Evolutionary conservation across 2,797 vertebrate genomes (phyloP), one percentile per base, ranked within the genome.

Genomic region (Sebastes vulpes): DNA sequence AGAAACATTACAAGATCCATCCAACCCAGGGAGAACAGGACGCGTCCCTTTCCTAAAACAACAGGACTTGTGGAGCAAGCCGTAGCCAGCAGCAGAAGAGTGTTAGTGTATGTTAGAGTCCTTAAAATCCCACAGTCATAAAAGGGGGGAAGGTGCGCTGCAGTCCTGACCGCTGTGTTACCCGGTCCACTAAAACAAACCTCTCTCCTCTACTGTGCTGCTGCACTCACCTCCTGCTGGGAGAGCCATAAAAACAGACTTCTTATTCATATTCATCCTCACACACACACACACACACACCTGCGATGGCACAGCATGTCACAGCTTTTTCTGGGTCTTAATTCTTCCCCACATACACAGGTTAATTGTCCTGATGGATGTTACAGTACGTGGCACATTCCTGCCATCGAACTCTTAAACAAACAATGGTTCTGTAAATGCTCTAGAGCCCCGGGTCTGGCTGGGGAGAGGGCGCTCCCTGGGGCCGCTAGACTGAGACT

Each of bases 401-500:
- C 72, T 25, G 28, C 42, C 14, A 74, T 80, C 38, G 10, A 31
- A 42, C 64, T 57, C 72, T 75, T 70, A 71, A 75, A 82, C 69
- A 82, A 75, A 82, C 73, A 65, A 4, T 59, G 65, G 48, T 77
- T 77, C 57, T 72, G 70, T 61, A 42, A 85, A 82, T 32, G 65
- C 70, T 75, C 54, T 21, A 18, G 64, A 75, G 70, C 59, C 56
- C 31, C 70, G 12, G 65, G 72, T 77, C 80, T 84, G 75, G 77
- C 76, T 28, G 23, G 74, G 74, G 79, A 85, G 53, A 53, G 78
- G 26, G 83, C 4, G 83, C 81, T 89, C 85, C 84, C 90, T 75
- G 78, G 79, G 84, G 86, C 82, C 68, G 20, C 29, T 53, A 68
- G 88, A 29, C 82, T 78, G 86, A 89, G 91, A 93, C 90, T 83